phyloP scores from a whole-genome alignment of 2,113 vertebrate species.

The Crotalus tigris region DNA sequence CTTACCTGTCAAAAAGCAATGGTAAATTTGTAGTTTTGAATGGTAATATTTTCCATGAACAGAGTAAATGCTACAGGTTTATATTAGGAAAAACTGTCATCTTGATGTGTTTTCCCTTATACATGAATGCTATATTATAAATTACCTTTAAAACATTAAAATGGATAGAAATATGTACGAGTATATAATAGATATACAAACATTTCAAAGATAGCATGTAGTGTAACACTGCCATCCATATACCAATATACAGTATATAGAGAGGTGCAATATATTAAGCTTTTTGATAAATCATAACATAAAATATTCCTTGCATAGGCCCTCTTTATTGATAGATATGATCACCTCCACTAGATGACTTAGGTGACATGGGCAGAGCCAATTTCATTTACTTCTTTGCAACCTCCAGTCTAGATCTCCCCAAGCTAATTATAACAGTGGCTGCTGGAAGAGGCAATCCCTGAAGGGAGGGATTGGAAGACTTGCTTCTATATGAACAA shows the following conservation, averaged over 20 bases:
- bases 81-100: background rate
- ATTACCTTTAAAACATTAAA: constrained; percentile 15
- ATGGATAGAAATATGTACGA: background rate
- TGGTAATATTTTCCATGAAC: constrained; percentile 27
- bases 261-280: background rate
- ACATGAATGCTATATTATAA: background rate
- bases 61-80: constrained; percentile 27
- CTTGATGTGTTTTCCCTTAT: background rate
- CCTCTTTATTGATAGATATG: background rate
- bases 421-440: background rate
- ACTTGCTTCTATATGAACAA: background rate
- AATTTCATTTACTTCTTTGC: background rate
- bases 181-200: background rate
- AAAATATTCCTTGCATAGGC: background rate
- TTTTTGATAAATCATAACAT: background rate
- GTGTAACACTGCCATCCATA: background rate
- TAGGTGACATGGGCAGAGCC: background rate
- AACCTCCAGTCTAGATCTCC: background rate
- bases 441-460: background rate
- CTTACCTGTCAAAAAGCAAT: background rate
- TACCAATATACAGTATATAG: background rate
- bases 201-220: background rate
- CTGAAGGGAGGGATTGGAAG: background rate
- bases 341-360: background rate
- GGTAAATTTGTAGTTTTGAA: constrained; percentile 37